Evolutionary conservation across 2,113 vertebrate genomes (phyloP), one percentile per base, ranked within the genome.

Genomic region (Carassius auratus): DNA sequence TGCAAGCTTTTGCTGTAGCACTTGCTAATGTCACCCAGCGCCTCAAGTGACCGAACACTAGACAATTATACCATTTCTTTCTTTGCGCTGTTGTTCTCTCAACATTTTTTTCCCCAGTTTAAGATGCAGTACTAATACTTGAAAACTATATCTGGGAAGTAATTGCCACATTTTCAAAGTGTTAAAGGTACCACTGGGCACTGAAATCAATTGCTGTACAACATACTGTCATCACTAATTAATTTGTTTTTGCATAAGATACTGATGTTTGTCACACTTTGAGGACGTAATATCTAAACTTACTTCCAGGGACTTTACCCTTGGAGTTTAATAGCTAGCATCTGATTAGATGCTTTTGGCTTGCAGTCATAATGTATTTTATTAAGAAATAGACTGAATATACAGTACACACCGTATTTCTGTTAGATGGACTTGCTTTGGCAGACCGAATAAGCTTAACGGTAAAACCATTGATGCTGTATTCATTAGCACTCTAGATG

Each of bases 21-120:
- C 94, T 99, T 93, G 98, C 98, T 91, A 99, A 99, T 48, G 98
- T 99, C 92, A 99, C 98, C 87, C 98, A 99, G 91, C 97, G 98
- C 91, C 98, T 99, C 92, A 99, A 99, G 92, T 99, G 95, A 99
- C 76, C 50, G n/a, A n/a, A n/a, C n/a, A n/a, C n/a, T n/a, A n/a
- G n/a, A n/a, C n/a, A n/a, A n/a, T n/a, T n/a, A n/a, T n/a, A n/a
- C n/a, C n/a, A n/a, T n/a, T n/a, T n/a, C n/a, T n/a, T n/a, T n/a
- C n/a, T n/a, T n/a, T n/a, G n/a, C n/a, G n/a, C 30, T 45, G 36
- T 83, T 83, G 33, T 48, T 66, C 5, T 21, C 33, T 78, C 87
- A 86, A 84, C 91, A 91, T 84, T 90, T 87, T 88, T 85, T n/a
- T n/a, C n/a, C 93, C 92, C 92, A 92, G 88, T 94, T 95, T 95